Evolutionary conservation across 2,888 invertebrate genomes (phyloP), one percentile per base, ranked within the genome.

Genomic region (Drosophila nr. perissopoda): DNA sequence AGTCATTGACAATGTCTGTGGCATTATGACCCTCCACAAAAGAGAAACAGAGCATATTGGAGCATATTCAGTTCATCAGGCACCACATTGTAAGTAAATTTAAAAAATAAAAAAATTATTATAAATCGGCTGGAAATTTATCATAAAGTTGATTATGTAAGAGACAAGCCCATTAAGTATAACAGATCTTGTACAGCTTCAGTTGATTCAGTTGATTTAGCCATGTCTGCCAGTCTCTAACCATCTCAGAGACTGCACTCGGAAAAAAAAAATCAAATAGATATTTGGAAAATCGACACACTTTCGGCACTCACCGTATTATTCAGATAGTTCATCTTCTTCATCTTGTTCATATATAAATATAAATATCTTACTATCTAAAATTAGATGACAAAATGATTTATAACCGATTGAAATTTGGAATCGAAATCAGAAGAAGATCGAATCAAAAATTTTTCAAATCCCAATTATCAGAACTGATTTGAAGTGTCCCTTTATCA

Each of bases 1-100:
- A 83, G 79, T 78, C 85, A 85, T 88, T 87, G 84, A 83, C 88
- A 85, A 88, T 83, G 85, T 87, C 79, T 82, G 76, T 74, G 79
- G 70, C 84, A 83, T 87, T 83, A 89, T 85, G 82, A 84, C 82
- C 63, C 82, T 87, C 77, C 73, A 76, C 76, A 27, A 18, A n/a
- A 16, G 10, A 18, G 16, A 29, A 29, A 16, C 38, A 40, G 57
- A 40, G 40, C 38, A 31, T 38, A 38, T 56, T 36, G 8, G 53
- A 53, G 16, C 16, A 21, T 13, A 21, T 46, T 46, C 13, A 13
- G 46, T 21, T 46, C 4, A 46, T 21, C 21, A 2, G 21, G 21
- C 46, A 21, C 2, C 46, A 21, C 46, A 46, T 21, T 21, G 1
- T 16, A 8, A 25, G 2, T 4, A 8, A 4, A 46, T 8, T 25